These are phyloP conservation scores for Diaprepes abbreviatus DNA, from an alignment of 2,888 invertebrate species.

Conservation along the genomic window DNA sequence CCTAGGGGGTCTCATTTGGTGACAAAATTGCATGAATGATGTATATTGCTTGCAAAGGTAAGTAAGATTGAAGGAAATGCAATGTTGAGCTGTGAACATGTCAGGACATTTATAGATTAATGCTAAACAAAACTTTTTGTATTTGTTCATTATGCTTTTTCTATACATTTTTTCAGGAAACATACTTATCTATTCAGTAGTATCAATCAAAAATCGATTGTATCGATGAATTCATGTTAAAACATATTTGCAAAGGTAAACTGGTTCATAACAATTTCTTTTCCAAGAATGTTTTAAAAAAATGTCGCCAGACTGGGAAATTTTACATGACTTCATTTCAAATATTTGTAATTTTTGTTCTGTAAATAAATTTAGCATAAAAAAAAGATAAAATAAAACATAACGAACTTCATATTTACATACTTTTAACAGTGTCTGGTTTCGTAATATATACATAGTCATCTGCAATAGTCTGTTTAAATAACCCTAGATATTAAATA, in stretches of 20 bases:
- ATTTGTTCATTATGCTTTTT: no score
- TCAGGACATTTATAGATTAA: no score
- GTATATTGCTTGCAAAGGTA: no score
- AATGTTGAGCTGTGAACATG: no score
- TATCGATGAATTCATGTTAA: no score
- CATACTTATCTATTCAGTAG: no score
- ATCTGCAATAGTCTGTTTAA: no score
- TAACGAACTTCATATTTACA: not conserved
- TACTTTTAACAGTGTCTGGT: not conserved
- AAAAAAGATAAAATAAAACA: not conserved
- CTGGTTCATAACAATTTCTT: not conserved
- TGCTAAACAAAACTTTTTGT: no score
- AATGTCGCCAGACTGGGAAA: slow-evolving; percentile 6
- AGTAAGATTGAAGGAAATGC: no score
- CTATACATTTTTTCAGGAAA: not conserved
- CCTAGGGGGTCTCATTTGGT: not conserved
- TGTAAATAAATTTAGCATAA: slow-evolving; percentile 1
- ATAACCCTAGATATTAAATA: no score
- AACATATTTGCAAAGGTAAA: not conserved
- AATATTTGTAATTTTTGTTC: slow-evolving; percentile 5
- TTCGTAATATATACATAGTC: not conserved
- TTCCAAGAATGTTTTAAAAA: not conserved
- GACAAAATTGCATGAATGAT: not conserved
- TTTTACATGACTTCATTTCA: slow-evolving; percentile 1
- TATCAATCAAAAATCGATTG: no score